phyloP scores from a whole-genome alignment of 2,888 invertebrate species.

The Epistrophe grossulariae region DNA sequence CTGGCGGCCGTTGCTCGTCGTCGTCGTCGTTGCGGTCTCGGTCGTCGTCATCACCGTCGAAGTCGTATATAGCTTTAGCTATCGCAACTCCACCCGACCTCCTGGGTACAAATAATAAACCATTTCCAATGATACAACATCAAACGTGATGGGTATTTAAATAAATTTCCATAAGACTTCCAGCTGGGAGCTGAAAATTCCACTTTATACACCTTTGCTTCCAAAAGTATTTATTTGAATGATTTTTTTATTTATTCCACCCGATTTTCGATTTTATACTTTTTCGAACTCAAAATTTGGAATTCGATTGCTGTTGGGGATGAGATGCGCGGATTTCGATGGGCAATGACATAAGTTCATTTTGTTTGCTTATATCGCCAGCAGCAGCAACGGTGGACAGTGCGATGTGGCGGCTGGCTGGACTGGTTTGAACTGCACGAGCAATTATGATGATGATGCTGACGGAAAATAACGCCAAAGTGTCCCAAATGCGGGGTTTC shows the following conservation, averaged over 20 bases:
- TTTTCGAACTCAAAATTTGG: constrained; percentile 17
- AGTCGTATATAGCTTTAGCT: neutral
- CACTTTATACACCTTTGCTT: constrained; percentile 52
- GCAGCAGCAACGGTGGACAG: neutral
- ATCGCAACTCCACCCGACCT: constrained; percentile 64
- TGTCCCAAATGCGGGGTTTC: constrained; percentile 69
- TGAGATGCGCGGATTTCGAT: constrained; percentile 65
- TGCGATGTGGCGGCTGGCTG: neutral
- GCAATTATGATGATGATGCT: constrained; percentile 57
- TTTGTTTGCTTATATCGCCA: constrained; percentile 70
- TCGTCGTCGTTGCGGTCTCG: neutral
- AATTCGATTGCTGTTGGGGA: constrained; percentile 46
- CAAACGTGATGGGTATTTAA: constrained; percentile 76
- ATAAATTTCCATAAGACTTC: constrained; percentile 76
- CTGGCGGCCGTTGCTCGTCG: constrained; percentile 11
- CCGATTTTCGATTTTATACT: neutral
- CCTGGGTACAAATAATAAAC: constrained; percentile 72
- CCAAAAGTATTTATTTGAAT: constrained; percentile 50
- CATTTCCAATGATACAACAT: constrained; percentile 74
- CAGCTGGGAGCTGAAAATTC: constrained; percentile 68
- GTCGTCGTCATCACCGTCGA: neutral
- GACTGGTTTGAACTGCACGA: constrained; percentile 3
- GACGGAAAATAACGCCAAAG: constrained; percentile 59
- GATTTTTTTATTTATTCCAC: constrained; percentile 8
- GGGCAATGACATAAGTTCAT: constrained; percentile 71